Evolutionary conservation across 2,113 vertebrate species (phyloP).

Genomic region (Conger conger): DNA sequence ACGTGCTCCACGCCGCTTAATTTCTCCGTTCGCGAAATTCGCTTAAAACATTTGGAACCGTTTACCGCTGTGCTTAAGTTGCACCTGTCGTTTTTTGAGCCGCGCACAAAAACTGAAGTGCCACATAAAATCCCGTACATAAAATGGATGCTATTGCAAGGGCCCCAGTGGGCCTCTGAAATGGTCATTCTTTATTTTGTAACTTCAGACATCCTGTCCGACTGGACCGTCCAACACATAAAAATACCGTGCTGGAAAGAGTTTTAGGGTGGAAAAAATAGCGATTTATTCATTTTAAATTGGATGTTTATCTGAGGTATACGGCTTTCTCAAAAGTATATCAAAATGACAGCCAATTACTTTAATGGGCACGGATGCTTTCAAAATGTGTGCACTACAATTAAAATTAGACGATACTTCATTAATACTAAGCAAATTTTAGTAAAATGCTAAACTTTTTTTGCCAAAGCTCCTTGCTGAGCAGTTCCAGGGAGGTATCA

Average conservation of each 20-base stretch:
- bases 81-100: conserved; percentile 63
- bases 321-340: not conserved
- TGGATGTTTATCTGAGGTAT: not conserved
- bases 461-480: not conserved
- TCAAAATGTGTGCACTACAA: not conserved
- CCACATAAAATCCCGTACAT: conserved; percentile 68
- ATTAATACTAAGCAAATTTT: not conserved
- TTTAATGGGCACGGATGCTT: not conserved
- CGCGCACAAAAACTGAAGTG: conserved; percentile 67
- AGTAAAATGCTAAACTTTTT: not conserved
- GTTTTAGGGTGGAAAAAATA: conserved; percentile 30
- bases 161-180: conserved; percentile 66
- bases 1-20: conserved; percentile 33
- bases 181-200: conserved; percentile 64
- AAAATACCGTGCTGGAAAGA: conserved; percentile 37
- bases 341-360: not conserved
- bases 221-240: conserved; percentile 45
- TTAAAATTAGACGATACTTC: not conserved
- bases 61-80: conserved; percentile 58
- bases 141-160: conserved; percentile 68
- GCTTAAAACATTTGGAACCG: conserved; percentile 52
- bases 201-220: conserved; percentile 51
- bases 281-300: conserved; percentile 28
- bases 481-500: not conserved
- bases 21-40: conserved; percentile 55